Evolutionary conservation across 2,888 invertebrate genomes (phyloP), one percentile per base, ranked within the genome.

Genomic region (Oscheius sp.): DNA sequence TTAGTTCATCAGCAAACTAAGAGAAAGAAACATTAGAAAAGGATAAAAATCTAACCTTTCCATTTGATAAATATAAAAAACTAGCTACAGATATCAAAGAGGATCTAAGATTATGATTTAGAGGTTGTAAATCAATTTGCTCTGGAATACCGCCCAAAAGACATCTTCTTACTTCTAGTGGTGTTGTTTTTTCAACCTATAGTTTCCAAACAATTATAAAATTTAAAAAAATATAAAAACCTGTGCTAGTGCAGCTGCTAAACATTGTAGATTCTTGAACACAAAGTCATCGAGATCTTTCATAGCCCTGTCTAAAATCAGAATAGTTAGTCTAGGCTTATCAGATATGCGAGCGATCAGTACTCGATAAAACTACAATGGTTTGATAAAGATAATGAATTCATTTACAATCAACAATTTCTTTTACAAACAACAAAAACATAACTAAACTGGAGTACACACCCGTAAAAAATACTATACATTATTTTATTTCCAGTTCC

Each of bases 71-170:
- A n/a, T 82, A 69, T 6, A 82, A 63, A 47, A 77, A 84, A 57
- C 76, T 78, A 6, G 81, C 78, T 14, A 82, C 62, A 1, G 81
- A 73, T 8, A 83, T 70, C 1, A 81, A 72, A 1, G 83, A 74
- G 20, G 76, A 76, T n/a, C 84, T 74, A 12, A 83, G 80, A 68
- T 84, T 84, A 71, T 84, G 84, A 66, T 79, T 83, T 61, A 84
- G 69, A 9, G 75, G 75, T 26, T 75, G 69, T 4, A 72, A 54
- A 8, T 77, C 75, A n/a, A 80, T 68, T n/a, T 56, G 56, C 20
- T 51, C 80, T 65, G 57, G 64, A 36, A 68, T 49, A 9, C 71
- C 72, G 17, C 65, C 69, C 8, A 75, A 50, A 14, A 80, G 30
- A 0, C 68, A 24, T 45, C 73, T 54, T 1, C 65, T 49, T 1